Percentiles rank a stretch among this genome's conserved stretches.
phyloP scores from a whole-genome alignment of 2,797 vertebrate genomes.

The Thaleichthys pacificus region DNA sequence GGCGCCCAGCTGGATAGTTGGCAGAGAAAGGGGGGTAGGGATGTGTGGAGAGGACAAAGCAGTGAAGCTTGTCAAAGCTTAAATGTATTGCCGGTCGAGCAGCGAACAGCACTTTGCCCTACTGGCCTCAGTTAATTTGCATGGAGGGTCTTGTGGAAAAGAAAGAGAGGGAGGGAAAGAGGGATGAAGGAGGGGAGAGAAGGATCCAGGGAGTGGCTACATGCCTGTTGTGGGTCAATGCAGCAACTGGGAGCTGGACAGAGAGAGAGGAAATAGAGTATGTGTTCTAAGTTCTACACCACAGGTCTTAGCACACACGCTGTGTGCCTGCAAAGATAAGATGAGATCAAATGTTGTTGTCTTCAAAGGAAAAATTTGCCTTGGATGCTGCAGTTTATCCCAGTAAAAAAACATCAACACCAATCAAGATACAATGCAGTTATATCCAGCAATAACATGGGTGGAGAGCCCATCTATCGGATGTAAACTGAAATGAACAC shows the following conservation, averaged over 20 bases:
- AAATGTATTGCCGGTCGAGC: constrained; percentile 66
- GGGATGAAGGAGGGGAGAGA: neutral
- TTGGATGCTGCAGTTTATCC: no score
- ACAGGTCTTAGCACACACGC: no score
- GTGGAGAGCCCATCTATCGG: neutral
- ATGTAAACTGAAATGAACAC: neutral
- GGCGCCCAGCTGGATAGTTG: constrained; percentile 59
- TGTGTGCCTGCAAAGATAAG: no score
- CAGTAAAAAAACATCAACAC: no score
- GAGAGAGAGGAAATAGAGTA: neutral
- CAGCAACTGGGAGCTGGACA: constrained; percentile 1
- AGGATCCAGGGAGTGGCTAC: neutral
- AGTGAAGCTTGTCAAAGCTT: constrained; percentile 61
- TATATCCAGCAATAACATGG: neutral
- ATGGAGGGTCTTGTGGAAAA: constrained; percentile 36
- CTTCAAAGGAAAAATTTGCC: no score
- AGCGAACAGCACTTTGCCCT: constrained; percentile 55
- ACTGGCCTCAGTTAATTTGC: constrained; percentile 45
- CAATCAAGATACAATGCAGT: neutral
- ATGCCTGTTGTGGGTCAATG: constrained; percentile 9
- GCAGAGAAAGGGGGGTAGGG: constrained; percentile 44
- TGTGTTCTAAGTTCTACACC: no score
- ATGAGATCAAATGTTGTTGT: no score
- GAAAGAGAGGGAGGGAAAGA: neutral
- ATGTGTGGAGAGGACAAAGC: constrained; percentile 56